Base-by-base conservation (phyloP, 2,113 vertebrate genomes). In the Vulpes vulpes region DNA sequence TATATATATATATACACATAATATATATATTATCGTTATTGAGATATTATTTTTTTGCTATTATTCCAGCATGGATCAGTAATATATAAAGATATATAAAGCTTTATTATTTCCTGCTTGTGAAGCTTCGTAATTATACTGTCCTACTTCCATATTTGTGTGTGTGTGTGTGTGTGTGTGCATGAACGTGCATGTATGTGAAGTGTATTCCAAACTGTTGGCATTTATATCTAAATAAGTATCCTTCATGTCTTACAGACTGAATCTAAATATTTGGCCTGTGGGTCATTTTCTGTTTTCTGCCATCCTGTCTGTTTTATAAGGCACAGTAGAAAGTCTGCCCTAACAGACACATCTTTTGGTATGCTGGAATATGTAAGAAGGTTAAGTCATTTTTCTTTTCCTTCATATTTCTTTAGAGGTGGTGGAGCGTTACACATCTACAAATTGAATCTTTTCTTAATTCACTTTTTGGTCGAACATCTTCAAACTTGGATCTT, bases 181-280 rank as follows among this genome's bases (percentile, higher is more conserved):
- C 43, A 10, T 51, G 43, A 49, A 76, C 23, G 4, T n/a, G 20
- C 57, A 15, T 55, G 27, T 88, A 22, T 69, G 62, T 64, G 25
- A 53, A 53, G 1, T 89, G 2, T 92, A 20, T 84, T 86, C 32
- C 49, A 89, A 79, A 27, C 16, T 43, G 64, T 71, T 96, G 27
- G 6, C 51, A 81, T 90, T 91, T 78, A 71, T 78, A 81, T 49
- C 49, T 65, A 93, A 92, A 94, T 92, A 96, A 89, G 22, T 11
- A 85, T 73, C 59, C 32, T 95, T 90, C 88, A 91, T 3, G 3
- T 88, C 57, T 94, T 73, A 76, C 9, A 67, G 95, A 86, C 38
- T 65, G 12, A 90, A 67, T 87, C n/a, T 93, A 97, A 88, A 94
- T 96, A 96, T 96, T 97, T 91, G 73, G 10, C 19, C 67, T 88